These are phyloP conservation scores for Procavia capensis DNA, from an alignment of 2,113 vertebrate genomes.

Conservation along the genomic window DNA sequence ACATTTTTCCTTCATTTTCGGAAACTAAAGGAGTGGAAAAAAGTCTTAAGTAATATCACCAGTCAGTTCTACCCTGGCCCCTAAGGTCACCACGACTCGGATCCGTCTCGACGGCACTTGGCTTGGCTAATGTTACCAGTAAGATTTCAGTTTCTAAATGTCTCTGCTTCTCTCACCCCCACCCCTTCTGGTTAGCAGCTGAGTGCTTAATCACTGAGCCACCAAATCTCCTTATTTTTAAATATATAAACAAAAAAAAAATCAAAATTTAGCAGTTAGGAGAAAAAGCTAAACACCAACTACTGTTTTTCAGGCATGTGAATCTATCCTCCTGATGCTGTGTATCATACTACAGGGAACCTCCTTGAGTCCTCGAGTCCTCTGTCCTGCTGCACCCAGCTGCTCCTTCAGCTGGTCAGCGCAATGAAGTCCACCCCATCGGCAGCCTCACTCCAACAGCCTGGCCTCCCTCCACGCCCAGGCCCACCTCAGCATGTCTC, in stretches of 20 bases:
- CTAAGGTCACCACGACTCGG: too few relatives aligned
- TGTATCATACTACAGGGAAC: not conserved
- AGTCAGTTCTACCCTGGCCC: too few relatives aligned
- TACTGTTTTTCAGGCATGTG: not conserved
- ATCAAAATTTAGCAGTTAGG: not conserved
- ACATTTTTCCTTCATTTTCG: not conserved
- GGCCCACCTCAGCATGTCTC: not conserved
- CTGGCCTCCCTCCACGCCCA: not conserved
- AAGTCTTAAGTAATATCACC: too few relatives aligned
- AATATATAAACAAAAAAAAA: constrained; percentile 1
- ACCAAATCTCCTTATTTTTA: not conserved
- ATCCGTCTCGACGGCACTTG: too few relatives aligned
- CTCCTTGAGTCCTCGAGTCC: not conserved
- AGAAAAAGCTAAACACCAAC: not conserved
- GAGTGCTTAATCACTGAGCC: not conserved
- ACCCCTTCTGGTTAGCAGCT: not conserved
- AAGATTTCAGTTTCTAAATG: too few relatives aligned
- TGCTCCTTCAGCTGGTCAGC: not conserved
- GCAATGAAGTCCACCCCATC: not conserved
- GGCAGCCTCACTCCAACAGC: not conserved
- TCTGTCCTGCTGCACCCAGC: not conserved
- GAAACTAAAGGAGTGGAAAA: too few relatives aligned
- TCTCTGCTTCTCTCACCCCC: too few relatives aligned
- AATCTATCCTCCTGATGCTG: not conserved
- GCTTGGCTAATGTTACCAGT: too few relatives aligned